Evolutionary conservation across 2,888 invertebrate species (phyloP).

Genomic region (Caenorhabditis sp.): DNA sequence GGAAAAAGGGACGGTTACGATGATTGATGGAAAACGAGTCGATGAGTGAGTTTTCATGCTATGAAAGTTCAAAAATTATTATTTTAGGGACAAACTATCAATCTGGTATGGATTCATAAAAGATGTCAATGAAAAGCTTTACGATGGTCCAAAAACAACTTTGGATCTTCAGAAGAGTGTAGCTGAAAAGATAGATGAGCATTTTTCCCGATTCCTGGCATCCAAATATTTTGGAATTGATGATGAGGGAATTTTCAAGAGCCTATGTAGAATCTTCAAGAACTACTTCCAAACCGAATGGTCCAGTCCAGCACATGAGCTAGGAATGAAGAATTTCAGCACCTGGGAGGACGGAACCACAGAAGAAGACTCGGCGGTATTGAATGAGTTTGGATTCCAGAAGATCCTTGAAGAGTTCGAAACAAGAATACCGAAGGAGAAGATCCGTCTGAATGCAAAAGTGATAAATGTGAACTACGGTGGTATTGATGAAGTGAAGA

Average conservation of each 20-base stretch:
- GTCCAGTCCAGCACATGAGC: conserved; percentile 72
- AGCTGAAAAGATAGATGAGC: conserved; percentile 18
- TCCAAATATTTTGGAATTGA: neutral
- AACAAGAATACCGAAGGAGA: conserved; percentile 48
- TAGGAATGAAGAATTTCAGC: conserved; percentile 69
- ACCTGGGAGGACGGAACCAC: conserved; percentile 73
- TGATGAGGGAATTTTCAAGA: conserved; percentile 4
- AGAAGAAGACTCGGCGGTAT: conserved; percentile 60
- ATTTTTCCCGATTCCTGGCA: neutral
- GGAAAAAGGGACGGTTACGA: conserved; percentile 24
- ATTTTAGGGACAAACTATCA: conserved; percentile 30
- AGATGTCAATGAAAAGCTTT: neutral
- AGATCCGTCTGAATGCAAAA: conserved; percentile 65
- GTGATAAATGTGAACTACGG: conserved; percentile 63
- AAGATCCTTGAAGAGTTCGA: conserved; percentile 68
- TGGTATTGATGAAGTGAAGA: conserved; percentile 1
- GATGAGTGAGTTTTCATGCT: conserved; percentile 9
- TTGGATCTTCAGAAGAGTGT: conserved; percentile 1
- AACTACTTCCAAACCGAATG: conserved; percentile 72
- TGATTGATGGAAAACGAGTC: conserved; percentile 62
- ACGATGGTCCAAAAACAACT: conserved; percentile 4
- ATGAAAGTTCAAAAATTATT: neutral
- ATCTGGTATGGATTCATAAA: conserved; percentile 25
- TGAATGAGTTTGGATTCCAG: conserved; percentile 68
- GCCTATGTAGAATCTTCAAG: conserved; percentile 19